Evolutionary conservation across 2,113 vertebrate genomes (phyloP), one percentile per base, ranked within the genome.

Genomic region (Pungitius pungitius): DNA sequence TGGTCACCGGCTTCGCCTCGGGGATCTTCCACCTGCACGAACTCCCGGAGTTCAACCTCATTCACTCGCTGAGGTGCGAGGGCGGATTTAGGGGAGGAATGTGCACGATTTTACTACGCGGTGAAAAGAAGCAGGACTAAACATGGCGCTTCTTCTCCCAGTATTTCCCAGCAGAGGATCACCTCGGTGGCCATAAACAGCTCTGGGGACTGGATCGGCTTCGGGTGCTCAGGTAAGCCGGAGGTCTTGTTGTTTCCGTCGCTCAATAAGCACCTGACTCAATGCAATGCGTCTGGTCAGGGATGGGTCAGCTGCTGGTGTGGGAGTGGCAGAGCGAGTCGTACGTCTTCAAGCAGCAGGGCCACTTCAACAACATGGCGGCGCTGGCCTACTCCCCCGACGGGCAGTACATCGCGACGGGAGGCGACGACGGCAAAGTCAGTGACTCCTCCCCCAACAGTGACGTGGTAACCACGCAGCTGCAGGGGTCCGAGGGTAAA

Each of bases 241-340:
- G 75, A 59, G 14, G 3, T 24, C 26, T 55, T 13, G 0, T 15
- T 0, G 0, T 9, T 33, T 20, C 60, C 17, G 33, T 6, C 0
- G 1, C 7, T 22, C 24, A 4, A 7, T 15, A 7, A 26, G 22
- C 1, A 12, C 2, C 3, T 42, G 40, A 40, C 33, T 15, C 2
- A 6, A 13, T 13, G 9, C 40, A 12, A 37, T 15, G 0, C 2
- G 1, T 20, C 2, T 22, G 13, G 52, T 33, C 40, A 99, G 98
- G 96, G 79, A 87, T 96, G 88, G 97, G 98, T 6, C 98, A 99
- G 93, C 94, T 99, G 76, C 90, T 99, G 88, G 98, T 99, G 56
- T 99, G 97, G 98, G 98, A 99, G 70, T 99, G 98, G 98, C 97
- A 99, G 92, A 99, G 98, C 0, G 98, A 99, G 74, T 98, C 97